Percentiles rank a stretch among this genome's conserved stretches.
Evolutionary conservation across 35 echinoderm and acorn worm species (phyloP).

Genomic region (Holothuria glaberrima): DNA sequence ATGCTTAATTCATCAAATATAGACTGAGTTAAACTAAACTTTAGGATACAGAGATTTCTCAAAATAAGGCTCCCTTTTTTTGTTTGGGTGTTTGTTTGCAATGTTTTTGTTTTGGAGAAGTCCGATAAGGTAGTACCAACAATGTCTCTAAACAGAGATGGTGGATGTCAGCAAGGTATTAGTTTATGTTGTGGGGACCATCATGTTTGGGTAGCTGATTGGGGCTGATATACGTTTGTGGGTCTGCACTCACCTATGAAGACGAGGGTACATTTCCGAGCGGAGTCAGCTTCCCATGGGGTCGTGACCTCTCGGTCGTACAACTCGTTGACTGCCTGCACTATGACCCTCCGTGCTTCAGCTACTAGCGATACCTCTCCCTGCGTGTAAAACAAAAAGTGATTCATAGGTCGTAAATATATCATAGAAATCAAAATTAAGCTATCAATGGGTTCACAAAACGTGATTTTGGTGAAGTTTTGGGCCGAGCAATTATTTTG

Average conservation of each 20-base stretch:
- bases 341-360: slow-evolving; percentile 74
- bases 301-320: slow-evolving; percentile 90
- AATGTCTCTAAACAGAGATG: no score
- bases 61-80: no score
- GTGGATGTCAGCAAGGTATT: no score
- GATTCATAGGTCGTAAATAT: slow-evolving; percentile 52
- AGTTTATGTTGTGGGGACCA: no score
- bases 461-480: slow-evolving; percentile 45
- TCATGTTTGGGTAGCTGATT: no score
- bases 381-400: slow-evolving; percentile 62
- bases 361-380: slow-evolving; percentile 75
- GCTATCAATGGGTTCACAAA: slow-evolving; percentile 33
- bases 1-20: no score
- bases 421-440: slow-evolving; percentile 44
- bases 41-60: no score
- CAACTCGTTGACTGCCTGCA: slow-evolving; percentile 90
- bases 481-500: slow-evolving; percentile 2
- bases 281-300: slow-evolving; percentile 54
- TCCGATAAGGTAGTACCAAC: no score
- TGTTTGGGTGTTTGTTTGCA: no score
- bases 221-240: no score
- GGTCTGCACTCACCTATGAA: slow-evolving; percentile 80
- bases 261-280: slow-evolving; percentile 72
- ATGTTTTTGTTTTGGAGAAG: no score
- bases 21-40: no score